A percentile compares a stretch with the other conserved stretches of the same genome.
These are phyloP conservation scores for Apoda limacodes DNA, from an alignment of 2,888 invertebrate genomes.

Conservation along the genomic window DNA sequence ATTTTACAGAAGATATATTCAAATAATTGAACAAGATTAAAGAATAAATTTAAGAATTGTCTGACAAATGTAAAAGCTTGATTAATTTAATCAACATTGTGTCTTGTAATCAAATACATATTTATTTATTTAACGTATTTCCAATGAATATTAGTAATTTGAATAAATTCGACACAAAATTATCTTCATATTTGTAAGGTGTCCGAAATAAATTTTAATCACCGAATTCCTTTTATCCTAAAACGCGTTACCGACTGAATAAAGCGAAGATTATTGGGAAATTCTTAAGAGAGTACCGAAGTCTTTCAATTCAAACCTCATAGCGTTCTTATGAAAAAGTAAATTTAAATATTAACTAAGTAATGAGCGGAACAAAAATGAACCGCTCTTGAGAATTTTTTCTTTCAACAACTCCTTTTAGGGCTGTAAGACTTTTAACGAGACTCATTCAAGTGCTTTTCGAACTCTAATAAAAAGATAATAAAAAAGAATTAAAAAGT, in stretches of 20 bases:
- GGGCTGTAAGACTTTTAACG: constrained; percentile 50
- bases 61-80: too few relatives aligned
- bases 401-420: constrained; percentile 41
- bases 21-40: too few relatives aligned
- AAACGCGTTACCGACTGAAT: constrained; percentile 44
- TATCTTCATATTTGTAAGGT: neutral
- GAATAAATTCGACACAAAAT: neutral
- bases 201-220: constrained; percentile 31
- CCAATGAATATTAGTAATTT: too few relatives aligned
- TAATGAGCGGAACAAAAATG: constrained; percentile 51
- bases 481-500: constrained; percentile 49
- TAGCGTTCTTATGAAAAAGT: constrained; percentile 25
- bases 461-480: constrained; percentile 56
- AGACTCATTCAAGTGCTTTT: constrained; percentile 48
- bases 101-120: too few relatives aligned
- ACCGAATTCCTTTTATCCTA: constrained; percentile 37
- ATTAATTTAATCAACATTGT: too few relatives aligned
- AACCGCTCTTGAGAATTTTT: constrained; percentile 34
- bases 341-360: constrained; percentile 44
- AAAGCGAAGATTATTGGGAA: constrained; percentile 47
- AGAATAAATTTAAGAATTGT: too few relatives aligned
- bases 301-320: constrained; percentile 27
- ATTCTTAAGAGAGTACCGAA: constrained; percentile 33
- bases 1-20: too few relatives aligned
- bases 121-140: too few relatives aligned